Evolutionary conservation across 1,140 invertebrate genomes (phyloP), one percentile per base, ranked within the genome.

Genomic region (Kradibia gibbosae): DNA sequence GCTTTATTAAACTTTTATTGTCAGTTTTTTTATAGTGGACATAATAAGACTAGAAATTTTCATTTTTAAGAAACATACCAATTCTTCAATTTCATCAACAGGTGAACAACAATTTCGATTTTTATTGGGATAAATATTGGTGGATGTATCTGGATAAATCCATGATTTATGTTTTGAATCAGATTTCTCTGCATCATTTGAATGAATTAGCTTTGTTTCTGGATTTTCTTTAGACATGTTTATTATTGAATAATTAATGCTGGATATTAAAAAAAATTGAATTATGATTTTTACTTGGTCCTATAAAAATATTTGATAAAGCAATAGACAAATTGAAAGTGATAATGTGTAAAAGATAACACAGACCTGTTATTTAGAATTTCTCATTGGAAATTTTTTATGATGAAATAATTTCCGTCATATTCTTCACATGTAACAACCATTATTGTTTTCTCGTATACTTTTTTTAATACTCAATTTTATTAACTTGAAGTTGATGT

Each of bases 71-170:
- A 22, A 28, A 67, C 39, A 50, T 75, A 80, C 79, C 72, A 67
- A 28, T 53, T 45, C 42, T 45, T 80, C 79, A 36, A 80, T 67
- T 57, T 77, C 80, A 71, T 81, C 73, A 15, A 17, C 42, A 55
- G 80, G 74, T 20, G 80, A 81, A 36, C 80, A 67, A 36, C 80
- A 81, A 45, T 39, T 70, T 76, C 80, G 28, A 76, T 76, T 81
- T 55, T 81, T 57, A 74, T 74, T 57, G 11, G 62, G 62, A 22
- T 76, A 25, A 77, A 22, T 5, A 67, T 53, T 73, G 8, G 22
- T 10, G 10, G 45, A 42, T 22, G 22, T 11, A 60, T 82, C 53
- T 20, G 50, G 28, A 62, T 82, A 82, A 50, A 39, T 55, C 39
- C 67, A 82, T 31, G 57, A 28, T 45, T 76, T 60, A 39, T 34